A percentile compares a stretch with the other conserved stretches of the same genome.
These are phyloP conservation scores for Cantharis rufa DNA, from an alignment of 2,888 invertebrate species.

Conservation along the genomic window DNA sequence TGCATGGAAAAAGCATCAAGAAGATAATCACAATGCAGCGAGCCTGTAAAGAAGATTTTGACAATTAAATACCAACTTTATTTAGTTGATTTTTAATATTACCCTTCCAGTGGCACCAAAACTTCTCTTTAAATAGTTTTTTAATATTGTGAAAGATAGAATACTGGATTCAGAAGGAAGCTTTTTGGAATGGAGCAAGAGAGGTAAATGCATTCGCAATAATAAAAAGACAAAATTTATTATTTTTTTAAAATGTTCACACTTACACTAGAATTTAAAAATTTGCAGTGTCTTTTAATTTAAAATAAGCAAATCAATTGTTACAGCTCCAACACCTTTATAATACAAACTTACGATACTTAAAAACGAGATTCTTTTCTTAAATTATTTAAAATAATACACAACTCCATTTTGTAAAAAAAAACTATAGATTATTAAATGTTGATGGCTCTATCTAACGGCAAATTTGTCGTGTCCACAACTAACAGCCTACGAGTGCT, in stretches of 20 bases:
- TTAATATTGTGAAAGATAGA: too few relatives aligned
- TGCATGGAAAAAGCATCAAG: slow-evolving; percentile 87
- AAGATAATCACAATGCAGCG: slow-evolving; percentile 56
- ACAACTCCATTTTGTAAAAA: slow-evolving; percentile 1
- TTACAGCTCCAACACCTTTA: background rate
- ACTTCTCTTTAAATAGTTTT: too few relatives aligned
- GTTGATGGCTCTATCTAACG: slow-evolving; percentile 46
- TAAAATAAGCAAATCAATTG: background rate
- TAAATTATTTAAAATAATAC: background rate
- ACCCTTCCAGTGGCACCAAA: background rate
- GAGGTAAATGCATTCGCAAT: background rate
- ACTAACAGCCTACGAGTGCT: slow-evolving; percentile 75
- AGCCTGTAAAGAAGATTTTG: slow-evolving; percentile 41
- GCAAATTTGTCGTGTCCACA: slow-evolving; percentile 51
- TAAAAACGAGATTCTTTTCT: background rate
- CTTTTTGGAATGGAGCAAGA: too few relatives aligned
- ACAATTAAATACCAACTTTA: slow-evolving; percentile 11
- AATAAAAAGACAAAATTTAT: background rate
- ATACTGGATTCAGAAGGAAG: too few relatives aligned
- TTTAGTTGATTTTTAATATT: background rate
- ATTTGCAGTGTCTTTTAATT: background rate
- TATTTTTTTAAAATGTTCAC: background rate
- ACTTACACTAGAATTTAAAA: background rate
- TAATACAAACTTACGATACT: background rate
- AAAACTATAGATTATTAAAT: slow-evolving; percentile 38